Conservation (phyloP, 2,888 invertebrate genomes). For the Calameuta idolon region DNA sequence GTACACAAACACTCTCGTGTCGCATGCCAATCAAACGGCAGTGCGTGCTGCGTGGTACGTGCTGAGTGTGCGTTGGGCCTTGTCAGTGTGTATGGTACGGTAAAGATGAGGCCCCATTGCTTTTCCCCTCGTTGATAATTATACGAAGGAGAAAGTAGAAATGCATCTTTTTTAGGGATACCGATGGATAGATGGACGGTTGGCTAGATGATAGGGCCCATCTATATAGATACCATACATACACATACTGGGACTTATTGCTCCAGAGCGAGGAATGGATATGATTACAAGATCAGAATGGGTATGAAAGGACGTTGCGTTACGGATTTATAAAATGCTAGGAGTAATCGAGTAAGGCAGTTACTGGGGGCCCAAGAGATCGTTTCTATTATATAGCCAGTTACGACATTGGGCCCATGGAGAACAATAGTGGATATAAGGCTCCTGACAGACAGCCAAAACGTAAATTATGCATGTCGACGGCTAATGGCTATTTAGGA, state of each 20-base stretch:
- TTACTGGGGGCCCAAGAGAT: not conserved
- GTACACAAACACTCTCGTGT: slow-evolving; percentile 60
- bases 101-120: not conserved
- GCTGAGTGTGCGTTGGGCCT: too few species aligned
- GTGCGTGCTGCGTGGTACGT: slow-evolving; percentile 35
- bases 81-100: slow-evolving; percentile 3
- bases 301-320: not conserved
- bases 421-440: slow-evolving; percentile 4
- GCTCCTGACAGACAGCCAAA: slow-evolving; percentile 16
- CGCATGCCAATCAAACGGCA: slow-evolving; percentile 60
- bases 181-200: too few species aligned
- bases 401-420: slow-evolving; percentile 2
- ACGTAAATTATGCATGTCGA: slow-evolving; percentile 32
- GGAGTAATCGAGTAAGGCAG: not conserved
- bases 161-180: slow-evolving; percentile 18
- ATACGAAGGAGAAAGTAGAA: slow-evolving; percentile 22
- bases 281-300: too few species aligned
- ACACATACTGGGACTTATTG: too few species aligned
- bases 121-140: slow-evolving; percentile 9
- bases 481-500: slow-evolving; percentile 34
- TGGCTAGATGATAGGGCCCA: too few species aligned
- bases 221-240: too few species aligned
- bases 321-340: slow-evolving; percentile 3
- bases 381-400: not conserved
- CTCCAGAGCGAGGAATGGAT: too few species aligned